Conservation (phyloP, 2,888 invertebrate genomes). For the Hirudinaria manillensis region DNA sequence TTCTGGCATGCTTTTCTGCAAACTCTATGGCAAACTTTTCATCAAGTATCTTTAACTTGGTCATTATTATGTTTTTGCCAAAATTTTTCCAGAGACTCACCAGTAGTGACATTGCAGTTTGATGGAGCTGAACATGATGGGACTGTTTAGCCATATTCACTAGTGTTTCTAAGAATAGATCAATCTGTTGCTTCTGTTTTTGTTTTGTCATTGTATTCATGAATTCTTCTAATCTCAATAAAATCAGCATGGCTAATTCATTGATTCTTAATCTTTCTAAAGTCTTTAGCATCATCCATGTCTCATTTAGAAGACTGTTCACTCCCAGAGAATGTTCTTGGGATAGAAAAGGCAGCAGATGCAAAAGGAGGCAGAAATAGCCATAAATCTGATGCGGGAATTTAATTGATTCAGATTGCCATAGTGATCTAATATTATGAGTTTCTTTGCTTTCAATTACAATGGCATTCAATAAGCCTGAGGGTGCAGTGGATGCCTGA, state of each 20-base stretch:
- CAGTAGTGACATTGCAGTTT: background rate
- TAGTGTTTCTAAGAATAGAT: background rate
- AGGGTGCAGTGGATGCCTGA: too few species aligned
- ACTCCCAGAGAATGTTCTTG: background rate
- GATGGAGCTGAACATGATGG: background rate
- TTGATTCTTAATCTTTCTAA: background rate
- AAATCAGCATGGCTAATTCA: background rate
- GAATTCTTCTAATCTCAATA: background rate
- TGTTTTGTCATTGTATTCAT: background rate
- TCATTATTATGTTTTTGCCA: background rate
- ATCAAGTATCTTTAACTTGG: background rate
- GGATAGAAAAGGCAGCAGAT: background rate
- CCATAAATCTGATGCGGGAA: background rate
- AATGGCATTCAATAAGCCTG: too few species aligned
- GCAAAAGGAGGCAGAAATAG: slow-evolving; percentile 4
- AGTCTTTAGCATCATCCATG: background rate
- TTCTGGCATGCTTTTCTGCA: too few species aligned
- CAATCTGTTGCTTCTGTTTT: background rate
- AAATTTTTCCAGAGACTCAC: background rate
- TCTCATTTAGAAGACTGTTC: background rate
- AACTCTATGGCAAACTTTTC: background rate
- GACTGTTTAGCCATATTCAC: background rate
- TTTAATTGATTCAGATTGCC: too few species aligned
- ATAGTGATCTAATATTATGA: too few species aligned
- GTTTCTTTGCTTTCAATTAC: too few species aligned